These are phyloP conservation scores for Mastacembelus armatus DNA, from an alignment of 2,797 vertebrate species.

Conservation along the genomic window DNA sequence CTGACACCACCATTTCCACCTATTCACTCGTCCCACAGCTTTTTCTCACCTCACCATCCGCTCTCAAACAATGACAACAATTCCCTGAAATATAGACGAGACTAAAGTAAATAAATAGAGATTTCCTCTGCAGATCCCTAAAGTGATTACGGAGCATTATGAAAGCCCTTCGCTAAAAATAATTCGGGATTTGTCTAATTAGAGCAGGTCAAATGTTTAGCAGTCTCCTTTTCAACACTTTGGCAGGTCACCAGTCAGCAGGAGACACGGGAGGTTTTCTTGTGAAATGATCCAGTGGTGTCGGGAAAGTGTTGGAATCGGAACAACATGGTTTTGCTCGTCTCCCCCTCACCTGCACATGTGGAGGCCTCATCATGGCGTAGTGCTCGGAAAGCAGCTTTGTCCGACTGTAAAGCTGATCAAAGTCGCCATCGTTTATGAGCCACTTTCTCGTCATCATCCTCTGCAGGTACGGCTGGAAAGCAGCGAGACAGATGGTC, in stretches of 20 bases:
- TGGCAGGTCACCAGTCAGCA: too few relatives aligned
- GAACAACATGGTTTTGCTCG: too few relatives aligned
- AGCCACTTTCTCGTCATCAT: constrained; percentile 91
- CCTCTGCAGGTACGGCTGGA: constrained; percentile 80
- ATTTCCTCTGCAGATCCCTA: constrained; percentile 16
- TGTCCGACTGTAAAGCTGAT: constrained; percentile 64
- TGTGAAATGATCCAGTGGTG: too few relatives aligned
- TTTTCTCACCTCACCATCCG: constrained; percentile 6
- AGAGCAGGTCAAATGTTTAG: too few relatives aligned
- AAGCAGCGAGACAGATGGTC: background rate
- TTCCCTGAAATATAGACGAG: constrained; percentile 36
- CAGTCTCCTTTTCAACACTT: too few relatives aligned
- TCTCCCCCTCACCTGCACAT: constrained; percentile 80
- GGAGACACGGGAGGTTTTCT: background rate
- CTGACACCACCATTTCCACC: constrained; percentile 48
- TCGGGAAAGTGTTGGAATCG: background rate
- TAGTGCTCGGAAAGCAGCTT: constrained; percentile 77
- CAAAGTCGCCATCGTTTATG: constrained; percentile 69
- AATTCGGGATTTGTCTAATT: too few relatives aligned
- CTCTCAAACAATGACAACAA: constrained; percentile 39
- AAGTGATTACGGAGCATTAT: rapidly evolving
- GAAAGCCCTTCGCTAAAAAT: background rate
- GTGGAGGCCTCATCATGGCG: constrained; percentile 76
- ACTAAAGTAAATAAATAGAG: background rate
- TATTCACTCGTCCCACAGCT: constrained; percentile 20